Evolutionary conservation across 1,140 invertebrate genomes (phyloP).

Genomic region (Caenorhabditis remanei): DNA sequence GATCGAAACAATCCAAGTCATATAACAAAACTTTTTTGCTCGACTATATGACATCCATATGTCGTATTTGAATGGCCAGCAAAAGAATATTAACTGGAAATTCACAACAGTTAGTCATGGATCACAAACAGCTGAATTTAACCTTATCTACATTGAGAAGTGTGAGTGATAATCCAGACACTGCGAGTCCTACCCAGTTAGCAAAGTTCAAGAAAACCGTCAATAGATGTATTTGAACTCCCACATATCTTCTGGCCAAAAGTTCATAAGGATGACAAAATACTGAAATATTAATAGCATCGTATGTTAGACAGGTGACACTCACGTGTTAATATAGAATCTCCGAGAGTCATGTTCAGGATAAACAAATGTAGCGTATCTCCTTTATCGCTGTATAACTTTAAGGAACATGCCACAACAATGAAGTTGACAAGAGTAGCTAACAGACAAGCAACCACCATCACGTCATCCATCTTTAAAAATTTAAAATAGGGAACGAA

Average conservation of each 20-base stretch:
- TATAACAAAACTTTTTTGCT: slow-evolving; percentile 71
- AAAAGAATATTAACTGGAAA: slow-evolving; percentile 73
- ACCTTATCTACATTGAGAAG: slow-evolving; percentile 75
- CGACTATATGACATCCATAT: slow-evolving; percentile 75
- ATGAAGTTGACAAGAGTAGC: slow-evolving; percentile 76
- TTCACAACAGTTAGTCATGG: neutral
- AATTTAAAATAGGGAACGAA: neutral
- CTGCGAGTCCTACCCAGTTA: slow-evolving; percentile 76
- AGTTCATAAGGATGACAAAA: slow-evolving; percentile 78
- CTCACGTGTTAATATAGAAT: slow-evolving; percentile 75
- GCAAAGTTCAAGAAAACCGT: slow-evolving; percentile 70
- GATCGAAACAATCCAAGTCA: slow-evolving; percentile 75
- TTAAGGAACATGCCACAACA: slow-evolving; percentile 76
- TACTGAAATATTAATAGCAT: slow-evolving; percentile 65
- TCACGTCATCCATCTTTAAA: slow-evolving; percentile 75
- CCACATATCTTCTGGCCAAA: slow-evolving; percentile 74
- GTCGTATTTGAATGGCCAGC: slow-evolving; percentile 76
- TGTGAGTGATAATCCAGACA: slow-evolving; percentile 76
- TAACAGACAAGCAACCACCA: slow-evolving; percentile 74
- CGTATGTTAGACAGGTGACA: neutral
- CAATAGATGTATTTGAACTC: slow-evolving; percentile 72
- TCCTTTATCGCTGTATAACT: slow-evolving; percentile 74
- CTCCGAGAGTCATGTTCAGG: slow-evolving; percentile 77
- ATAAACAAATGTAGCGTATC: slow-evolving; percentile 78
- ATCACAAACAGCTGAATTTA: neutral